Percentiles rank a stretch among this genome's conserved stretches.
These are phyloP conservation scores for Metacarcinus magister DNA, from an alignment of 2,888 invertebrate species.

Conservation along the genomic window DNA sequence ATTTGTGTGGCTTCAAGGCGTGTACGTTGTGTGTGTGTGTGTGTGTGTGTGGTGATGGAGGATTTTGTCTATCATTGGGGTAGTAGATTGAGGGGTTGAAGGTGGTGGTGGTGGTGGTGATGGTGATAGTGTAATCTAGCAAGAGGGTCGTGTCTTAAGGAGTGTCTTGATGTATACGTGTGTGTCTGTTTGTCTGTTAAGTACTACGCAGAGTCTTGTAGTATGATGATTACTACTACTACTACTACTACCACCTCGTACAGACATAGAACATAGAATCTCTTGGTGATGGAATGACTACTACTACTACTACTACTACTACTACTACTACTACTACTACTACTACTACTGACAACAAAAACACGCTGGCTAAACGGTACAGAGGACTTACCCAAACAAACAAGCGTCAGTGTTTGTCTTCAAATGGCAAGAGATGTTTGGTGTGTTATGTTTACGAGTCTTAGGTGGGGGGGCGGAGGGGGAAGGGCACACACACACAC, in stretches of 20 bases:
- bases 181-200: slow-evolving; percentile 7
- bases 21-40: not conserved
- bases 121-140: no score
- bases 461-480: no score
- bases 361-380: no score
- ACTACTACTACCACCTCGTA: not conserved
- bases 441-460: no score
- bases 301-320: slow-evolving; percentile 13
- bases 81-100: not conserved
- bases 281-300: not conserved
- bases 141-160: no score
- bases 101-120: no score
- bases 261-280: not conserved
- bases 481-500: no score
- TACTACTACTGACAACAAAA: not conserved
- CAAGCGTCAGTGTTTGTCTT: no score
- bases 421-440: no score
- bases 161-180: not conserved
- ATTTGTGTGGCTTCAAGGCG: not conserved
- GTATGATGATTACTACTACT: not conserved
- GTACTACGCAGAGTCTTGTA: not conserved
- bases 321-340: slow-evolving; percentile 52
- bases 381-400: no score
- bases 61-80: not conserved
- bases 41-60: not conserved